Base-by-base conservation (phyloP, 2,888 invertebrate species). In the Adineta ricciae region DNA sequence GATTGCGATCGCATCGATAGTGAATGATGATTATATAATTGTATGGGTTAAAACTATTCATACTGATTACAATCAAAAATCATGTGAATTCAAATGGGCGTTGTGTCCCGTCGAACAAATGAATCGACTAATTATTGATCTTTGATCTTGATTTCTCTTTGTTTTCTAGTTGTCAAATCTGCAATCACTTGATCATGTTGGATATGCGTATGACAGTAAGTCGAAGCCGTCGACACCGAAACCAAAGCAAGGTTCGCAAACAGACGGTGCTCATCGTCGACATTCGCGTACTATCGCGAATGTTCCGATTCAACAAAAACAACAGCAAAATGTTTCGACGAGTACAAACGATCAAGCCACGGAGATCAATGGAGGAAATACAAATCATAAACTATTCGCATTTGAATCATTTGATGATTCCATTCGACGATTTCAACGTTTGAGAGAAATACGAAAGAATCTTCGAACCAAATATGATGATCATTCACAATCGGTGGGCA, bases 341-440 rank as follows among this genome's bases (percentile, higher is more conserved):
- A 41, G 24, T 36, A 9, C 38, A 19, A 78, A 78, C 14, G 38
- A 38, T 19, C 41, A 38, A 78, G 41, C n/a, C n/a, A n/a, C 24
- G 9, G n/a, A 78, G 11, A 41, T 8, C 7, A 78, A 78, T 41
- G 24, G n/a, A 11, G 41, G 2, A n/a, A 78, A 78, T n/a, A 78
- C 24, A n/a, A 78, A 78, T n/a, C 24, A 41, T n/a, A 78, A 78
- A 41, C n/a, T 78, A 78, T 78, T 78, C 41, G n/a, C 38, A 41
- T 78, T n/a, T 41, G 78, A 78, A 41, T 41, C 78, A 2, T 78
- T 78, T 78, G 78, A 78, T 78, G 78, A 78, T 41, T 78, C 78
- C 9, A 41, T 78, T 24, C 8, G 78, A 78, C 38, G 78, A n/a
- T 78, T 78, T 78, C 78, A 78, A 78, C 41, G 78, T 24, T 78